A percentile compares a stretch with the other conserved stretches of the same genome.
Conservation (phyloP, 2,797 vertebrate species). For the Varecia variegata region DNA sequence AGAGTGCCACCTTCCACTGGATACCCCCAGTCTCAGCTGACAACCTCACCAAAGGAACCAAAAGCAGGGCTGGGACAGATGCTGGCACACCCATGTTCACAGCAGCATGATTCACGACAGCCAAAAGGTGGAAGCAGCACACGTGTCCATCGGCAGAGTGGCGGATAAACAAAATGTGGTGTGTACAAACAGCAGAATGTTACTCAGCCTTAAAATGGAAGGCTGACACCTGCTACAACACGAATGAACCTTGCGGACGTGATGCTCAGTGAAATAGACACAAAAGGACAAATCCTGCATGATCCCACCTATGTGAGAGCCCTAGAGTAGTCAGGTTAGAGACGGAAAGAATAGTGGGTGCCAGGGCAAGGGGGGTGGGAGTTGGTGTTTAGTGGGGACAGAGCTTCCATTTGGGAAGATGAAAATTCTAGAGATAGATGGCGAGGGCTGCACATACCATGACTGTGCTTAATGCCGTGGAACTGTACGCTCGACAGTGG, state of each 20-base stretch:
- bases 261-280: background rate
- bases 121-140: background rate
- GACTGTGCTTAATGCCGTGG: too few species aligned
- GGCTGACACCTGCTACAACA: background rate
- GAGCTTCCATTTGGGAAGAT: background rate
- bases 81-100: background rate
- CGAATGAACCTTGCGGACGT: rapidly evolving
- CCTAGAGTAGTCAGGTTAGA: background rate
- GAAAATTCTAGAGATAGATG: background rate
- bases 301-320: too few species aligned
- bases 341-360: background rate
- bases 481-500: background rate
- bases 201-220: background rate
- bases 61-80: background rate
- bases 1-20: background rate
- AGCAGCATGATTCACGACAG: background rate
- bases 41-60: background rate
- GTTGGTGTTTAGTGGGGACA: background rate
- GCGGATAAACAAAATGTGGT: background rate
- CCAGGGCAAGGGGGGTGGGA: background rate
- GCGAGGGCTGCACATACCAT: too few species aligned
- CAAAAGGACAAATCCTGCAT: background rate
- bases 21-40: background rate
- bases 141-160: too few species aligned
- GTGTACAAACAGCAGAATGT: background rate